These are phyloP conservation scores for Rhadinocentrus ornatus DNA, from an alignment of 2,797 vertebrate genomes.

Conservation along the genomic window DNA sequence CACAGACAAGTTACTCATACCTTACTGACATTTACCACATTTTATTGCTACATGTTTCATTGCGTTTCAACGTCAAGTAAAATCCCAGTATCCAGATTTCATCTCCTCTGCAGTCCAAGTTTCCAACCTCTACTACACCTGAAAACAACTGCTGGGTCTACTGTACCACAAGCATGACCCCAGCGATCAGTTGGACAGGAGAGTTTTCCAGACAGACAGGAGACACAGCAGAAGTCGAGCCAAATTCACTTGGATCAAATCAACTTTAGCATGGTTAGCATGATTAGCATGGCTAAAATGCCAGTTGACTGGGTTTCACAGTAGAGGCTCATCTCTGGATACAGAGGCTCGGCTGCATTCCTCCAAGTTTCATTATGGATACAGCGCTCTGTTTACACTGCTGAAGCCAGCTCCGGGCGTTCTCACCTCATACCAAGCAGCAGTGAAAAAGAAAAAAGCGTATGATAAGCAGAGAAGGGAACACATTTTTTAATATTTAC, in stretches of 20 bases:
- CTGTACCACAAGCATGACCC: constrained; percentile 1
- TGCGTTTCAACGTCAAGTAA: neutral
- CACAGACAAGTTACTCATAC: constrained; percentile 40
- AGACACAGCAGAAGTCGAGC: constrained; percentile 49
- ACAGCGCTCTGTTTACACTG: constrained; percentile 63
- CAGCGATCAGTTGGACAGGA: constrained; percentile 6
- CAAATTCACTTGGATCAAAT: constrained; percentile 53
- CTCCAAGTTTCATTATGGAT: constrained; percentile 63
- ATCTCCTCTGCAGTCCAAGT: neutral
- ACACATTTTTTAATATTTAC: constrained; percentile 3
- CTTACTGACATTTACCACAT: constrained; percentile 17
- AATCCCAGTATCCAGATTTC: neutral
- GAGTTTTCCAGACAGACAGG: constrained; percentile 63
- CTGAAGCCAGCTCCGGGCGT: constrained; percentile 40
- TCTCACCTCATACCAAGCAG: constrained; percentile 26
- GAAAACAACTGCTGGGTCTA: neutral
- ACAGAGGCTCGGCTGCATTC: constrained; percentile 64
- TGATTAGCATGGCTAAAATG: constrained; percentile 56
- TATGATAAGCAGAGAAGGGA: constrained; percentile 15
- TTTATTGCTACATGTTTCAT: constrained; percentile 11
- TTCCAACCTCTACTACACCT: neutral
- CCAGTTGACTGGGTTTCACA: constrained; percentile 61
- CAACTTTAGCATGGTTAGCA: constrained; percentile 47
- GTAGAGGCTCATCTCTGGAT: constrained; percentile 56
- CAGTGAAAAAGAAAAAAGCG: constrained; percentile 1